Conservation (phyloP, 2,797 vertebrate genomes). For the Pseudotriccus pelzelni region DNA sequence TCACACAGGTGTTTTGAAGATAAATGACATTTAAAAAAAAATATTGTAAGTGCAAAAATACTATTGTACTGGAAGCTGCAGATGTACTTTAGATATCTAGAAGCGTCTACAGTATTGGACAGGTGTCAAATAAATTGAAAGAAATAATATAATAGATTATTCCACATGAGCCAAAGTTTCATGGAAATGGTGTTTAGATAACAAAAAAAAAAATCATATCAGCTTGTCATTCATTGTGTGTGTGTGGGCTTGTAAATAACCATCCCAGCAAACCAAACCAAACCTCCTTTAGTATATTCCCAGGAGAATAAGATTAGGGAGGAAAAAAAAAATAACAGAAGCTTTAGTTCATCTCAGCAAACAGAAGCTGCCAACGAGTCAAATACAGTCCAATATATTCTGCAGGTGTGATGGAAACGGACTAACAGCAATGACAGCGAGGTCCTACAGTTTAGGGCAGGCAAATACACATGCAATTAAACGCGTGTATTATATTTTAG, state of each 20-base stretch:
- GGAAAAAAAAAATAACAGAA: neutral
- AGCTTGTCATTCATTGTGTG: neutral
- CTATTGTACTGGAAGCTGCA: neutral
- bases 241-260: neutral
- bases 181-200: neutral
- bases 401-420: neutral
- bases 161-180: neutral
- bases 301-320: neutral
- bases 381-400: neutral
- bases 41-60: neutral
- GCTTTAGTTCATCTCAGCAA: neutral
- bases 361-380: neutral
- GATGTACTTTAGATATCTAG: neutral
- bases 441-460: neutral
- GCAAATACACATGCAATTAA: neutral
- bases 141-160: neutral
- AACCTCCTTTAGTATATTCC: neutral
- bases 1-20: neutral
- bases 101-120: neutral
- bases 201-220: neutral
- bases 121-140: conserved; percentile 14
- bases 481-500: neutral
- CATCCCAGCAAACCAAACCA: neutral
- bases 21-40: neutral
- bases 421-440: neutral